Conservation (phyloP, 1,140 invertebrate species). For the Bombus vancouverensis region DNA sequence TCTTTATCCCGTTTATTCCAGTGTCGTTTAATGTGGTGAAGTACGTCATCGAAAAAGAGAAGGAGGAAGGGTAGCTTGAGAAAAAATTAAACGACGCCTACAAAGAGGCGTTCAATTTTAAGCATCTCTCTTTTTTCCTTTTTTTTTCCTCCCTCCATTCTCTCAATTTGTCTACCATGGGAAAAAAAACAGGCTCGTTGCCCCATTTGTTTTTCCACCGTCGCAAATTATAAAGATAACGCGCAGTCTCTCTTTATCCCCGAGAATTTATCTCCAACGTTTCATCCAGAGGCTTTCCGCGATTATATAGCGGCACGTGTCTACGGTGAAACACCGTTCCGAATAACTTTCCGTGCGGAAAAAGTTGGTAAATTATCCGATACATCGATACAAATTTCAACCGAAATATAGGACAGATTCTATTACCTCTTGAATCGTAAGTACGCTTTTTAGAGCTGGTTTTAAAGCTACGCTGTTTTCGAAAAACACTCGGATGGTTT, state of each 20-base stretch:
- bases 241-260: neutral
- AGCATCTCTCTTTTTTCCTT: neutral
- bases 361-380: neutral
- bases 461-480: conserved; percentile 85
- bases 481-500: conserved; percentile 93
- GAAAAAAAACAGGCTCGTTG: too few relatives aligned
- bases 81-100: neutral
- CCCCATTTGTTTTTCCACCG: neutral
- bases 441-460: conserved; percentile 86
- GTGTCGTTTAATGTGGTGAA: too few relatives aligned
- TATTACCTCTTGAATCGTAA: conserved; percentile 89
- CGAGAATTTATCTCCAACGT: neutral
- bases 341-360: too few relatives aligned
- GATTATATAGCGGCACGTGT: neutral
- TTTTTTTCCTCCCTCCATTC: too few relatives aligned
- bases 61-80: too few relatives aligned
- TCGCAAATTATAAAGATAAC: neutral
- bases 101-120: neutral
- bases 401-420: neutral
- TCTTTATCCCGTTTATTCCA: neutral
- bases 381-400: neutral
- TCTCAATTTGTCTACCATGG: too few relatives aligned
- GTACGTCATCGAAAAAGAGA: too few relatives aligned
- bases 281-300: neutral
- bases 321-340: neutral